Evolutionary conservation across 2,797 vertebrate genomes (phyloP).

Genomic region (Syncerus caffer): DNA sequence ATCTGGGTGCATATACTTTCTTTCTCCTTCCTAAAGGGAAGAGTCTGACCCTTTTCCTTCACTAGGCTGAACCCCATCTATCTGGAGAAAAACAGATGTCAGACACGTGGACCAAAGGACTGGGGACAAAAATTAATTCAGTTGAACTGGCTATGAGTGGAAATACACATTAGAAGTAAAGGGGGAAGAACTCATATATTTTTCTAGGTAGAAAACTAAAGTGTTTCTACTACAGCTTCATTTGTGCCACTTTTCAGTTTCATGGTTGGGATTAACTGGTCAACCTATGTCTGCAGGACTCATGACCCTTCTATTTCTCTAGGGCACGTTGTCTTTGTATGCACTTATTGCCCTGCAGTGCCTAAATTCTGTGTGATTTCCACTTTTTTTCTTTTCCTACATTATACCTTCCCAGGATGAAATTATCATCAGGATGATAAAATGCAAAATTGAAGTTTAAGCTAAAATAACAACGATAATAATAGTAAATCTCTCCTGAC

Average conservation of each 20-base stretch:
- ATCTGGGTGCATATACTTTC: rapidly evolving
- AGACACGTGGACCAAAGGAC: background rate
- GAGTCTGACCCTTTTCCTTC: too few species aligned
- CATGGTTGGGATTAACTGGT: too few species aligned
- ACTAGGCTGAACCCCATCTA: background rate
- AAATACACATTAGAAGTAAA: background rate
- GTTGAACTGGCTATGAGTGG: too few species aligned
- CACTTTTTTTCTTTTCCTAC: background rate
- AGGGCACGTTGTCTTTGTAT: background rate
- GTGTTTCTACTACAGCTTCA: too few species aligned
- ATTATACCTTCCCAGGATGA: background rate
- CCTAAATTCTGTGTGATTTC: background rate
- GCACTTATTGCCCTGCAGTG: background rate
- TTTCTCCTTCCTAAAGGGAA: background rate
- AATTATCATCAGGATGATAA: background rate
- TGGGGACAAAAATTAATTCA: background rate
- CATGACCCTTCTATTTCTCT: rapidly evolving
- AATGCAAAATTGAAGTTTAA: background rate
- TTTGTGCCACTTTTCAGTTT: background rate
- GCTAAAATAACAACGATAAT: background rate
- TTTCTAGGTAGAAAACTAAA: background rate
- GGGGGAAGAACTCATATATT: rapidly evolving
- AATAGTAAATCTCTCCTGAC: background rate
- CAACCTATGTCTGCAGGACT: background rate
- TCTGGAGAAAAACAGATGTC: background rate